A percentile compares a stretch with the other conserved stretches of the same genome.
phyloP scores from a whole-genome alignment of 2,888 invertebrate genomes.

The Bursaphelenchus okinawaensis region DNA sequence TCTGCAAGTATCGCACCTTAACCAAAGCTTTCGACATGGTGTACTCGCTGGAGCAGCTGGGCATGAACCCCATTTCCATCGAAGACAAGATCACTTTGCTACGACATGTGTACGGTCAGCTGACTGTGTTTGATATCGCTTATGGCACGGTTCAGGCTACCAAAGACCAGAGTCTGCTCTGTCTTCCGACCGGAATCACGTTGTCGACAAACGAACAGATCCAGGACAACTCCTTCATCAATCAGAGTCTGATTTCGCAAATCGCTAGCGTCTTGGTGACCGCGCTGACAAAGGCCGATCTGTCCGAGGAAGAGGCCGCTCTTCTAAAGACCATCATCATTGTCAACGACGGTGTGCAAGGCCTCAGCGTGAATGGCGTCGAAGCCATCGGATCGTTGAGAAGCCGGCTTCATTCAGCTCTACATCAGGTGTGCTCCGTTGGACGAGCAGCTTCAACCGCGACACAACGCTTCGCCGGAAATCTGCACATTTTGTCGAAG shows the following conservation, averaged over 20 bases:
- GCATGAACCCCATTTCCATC: constrained; percentile 21
- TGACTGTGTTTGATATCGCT: constrained; percentile 43
- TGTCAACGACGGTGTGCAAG: constrained; percentile 25
- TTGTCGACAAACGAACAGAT: constrained; percentile 30
- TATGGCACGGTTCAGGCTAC: constrained; percentile 24
- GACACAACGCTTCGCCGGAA: constrained; percentile 40
- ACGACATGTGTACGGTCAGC: constrained; percentile 37
- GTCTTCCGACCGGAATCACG: constrained; percentile 35
- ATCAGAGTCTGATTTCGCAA: constrained; percentile 36
- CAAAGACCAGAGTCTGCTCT: constrained; percentile 28
- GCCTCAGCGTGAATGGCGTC: constrained; percentile 31
- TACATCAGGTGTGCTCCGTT: constrained; percentile 37
- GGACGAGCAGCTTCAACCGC: constrained; percentile 17
- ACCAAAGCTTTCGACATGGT: constrained; percentile 42
- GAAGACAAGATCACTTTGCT: constrained; percentile 31
- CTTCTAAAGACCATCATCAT: constrained; percentile 42
- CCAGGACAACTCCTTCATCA: constrained; percentile 37
- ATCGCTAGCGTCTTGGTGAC: constrained; percentile 36
- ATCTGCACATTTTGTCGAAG: constrained; percentile 48
- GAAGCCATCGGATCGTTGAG: constrained; percentile 35
- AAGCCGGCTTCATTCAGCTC: constrained; percentile 37
- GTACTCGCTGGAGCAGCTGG: constrained; percentile 36
- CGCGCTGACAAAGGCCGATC: constrained; percentile 33
- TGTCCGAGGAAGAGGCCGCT: constrained; percentile 39
- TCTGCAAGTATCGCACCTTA: constrained; percentile 36